Evolutionary conservation across 2,888 invertebrate genomes (phyloP).

Genomic region (Trichacis sp.): DNA sequence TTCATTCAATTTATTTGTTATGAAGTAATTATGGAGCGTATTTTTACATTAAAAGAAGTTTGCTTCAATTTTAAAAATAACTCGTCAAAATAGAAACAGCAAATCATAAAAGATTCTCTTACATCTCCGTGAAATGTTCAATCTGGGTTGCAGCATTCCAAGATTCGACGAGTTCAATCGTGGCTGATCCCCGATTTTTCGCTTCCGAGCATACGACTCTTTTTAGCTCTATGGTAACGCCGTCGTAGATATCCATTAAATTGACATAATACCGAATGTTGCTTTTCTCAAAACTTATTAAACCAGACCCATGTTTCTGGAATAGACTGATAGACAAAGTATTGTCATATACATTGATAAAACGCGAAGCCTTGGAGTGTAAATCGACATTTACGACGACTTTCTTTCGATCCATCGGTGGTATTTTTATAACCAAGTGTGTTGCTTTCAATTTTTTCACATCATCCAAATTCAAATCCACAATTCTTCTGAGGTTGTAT

Average conservation of each 20-base stretch:
- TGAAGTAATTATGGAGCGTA: no score
- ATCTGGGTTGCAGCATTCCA: constrained; percentile 53
- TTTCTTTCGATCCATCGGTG: constrained; percentile 65
- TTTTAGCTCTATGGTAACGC: constrained; percentile 51
- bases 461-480: constrained; percentile 74
- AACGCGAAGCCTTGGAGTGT: constrained; percentile 22
- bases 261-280: constrained; percentile 51
- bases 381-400: constrained; percentile 42
- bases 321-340: constrained; percentile 31
- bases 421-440: constrained; percentile 79
- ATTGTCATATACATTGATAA: constrained; percentile 32
- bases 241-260: constrained; percentile 48
- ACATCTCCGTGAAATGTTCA: constrained; percentile 51
- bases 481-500: constrained; percentile 68
- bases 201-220: constrained; percentile 45
- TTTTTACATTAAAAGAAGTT: no score
- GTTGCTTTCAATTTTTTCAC: constrained; percentile 74
- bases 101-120: constrained; percentile 18
- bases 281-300: constrained; percentile 43
- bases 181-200: constrained; percentile 40
- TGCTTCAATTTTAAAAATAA: no score
- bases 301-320: constrained; percentile 29
- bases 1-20: no score
- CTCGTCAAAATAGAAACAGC: no score
- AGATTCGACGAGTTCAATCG: constrained; percentile 56